Percentiles rank a stretch among this genome's conserved stretches.
Evolutionary conservation across 92 coral and sea anemone genomes (phyloP).

Genomic region (Plumapathes pennacea): DNA sequence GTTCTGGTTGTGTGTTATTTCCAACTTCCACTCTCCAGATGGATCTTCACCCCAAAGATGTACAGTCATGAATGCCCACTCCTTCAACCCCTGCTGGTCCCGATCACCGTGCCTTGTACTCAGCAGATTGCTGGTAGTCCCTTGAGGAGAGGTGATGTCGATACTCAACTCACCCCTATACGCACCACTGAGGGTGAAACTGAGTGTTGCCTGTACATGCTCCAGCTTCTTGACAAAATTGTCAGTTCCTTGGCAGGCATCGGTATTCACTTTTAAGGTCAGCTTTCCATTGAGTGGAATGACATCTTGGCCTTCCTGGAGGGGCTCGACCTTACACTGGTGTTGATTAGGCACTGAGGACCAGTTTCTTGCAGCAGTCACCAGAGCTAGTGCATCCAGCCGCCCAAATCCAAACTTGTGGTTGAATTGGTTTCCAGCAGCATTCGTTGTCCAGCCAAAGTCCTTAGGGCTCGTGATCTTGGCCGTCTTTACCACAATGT

Average conservation of each 20-base stretch:
- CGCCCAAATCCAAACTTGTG: conserved; percentile 98
- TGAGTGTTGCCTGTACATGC: conserved; percentile 77
- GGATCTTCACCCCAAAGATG: conserved; percentile 92
- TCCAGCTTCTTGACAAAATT: conserved; percentile 67
- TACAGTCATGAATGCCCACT: conserved; percentile 91
- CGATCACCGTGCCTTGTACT: conserved; percentile 72
- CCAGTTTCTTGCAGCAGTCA: conserved; percentile 70
- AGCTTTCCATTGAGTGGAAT: conserved; percentile 62
- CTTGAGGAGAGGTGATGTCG: conserved; percentile 66
- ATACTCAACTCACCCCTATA: conserved; percentile 84
- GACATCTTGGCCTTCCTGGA: conserved; percentile 16
- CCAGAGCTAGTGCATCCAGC: conserved; percentile 72
- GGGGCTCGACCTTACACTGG: conserved; percentile 56
- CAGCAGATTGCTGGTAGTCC: conserved; percentile 70
- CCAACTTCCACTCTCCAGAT: conserved; percentile 69
- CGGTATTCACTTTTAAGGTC: conserved; percentile 46
- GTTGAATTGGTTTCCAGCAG: conserved; percentile 70
- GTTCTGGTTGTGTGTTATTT: conserved; percentile 56
- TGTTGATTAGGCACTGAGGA: conserved; percentile 76
- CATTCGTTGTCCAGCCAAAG: conserved; percentile 83
- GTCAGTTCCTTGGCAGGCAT: conserved; percentile 73
- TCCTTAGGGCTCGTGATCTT: conserved; percentile 83
- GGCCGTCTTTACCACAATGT: conserved; percentile 79
- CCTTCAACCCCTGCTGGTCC: conserved; percentile 71
- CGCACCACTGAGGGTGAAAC: conserved; percentile 68